These are phyloP conservation scores for Myotis yumanensis DNA, from an alignment of 2,113 vertebrate species.

Conservation along the genomic window DNA sequence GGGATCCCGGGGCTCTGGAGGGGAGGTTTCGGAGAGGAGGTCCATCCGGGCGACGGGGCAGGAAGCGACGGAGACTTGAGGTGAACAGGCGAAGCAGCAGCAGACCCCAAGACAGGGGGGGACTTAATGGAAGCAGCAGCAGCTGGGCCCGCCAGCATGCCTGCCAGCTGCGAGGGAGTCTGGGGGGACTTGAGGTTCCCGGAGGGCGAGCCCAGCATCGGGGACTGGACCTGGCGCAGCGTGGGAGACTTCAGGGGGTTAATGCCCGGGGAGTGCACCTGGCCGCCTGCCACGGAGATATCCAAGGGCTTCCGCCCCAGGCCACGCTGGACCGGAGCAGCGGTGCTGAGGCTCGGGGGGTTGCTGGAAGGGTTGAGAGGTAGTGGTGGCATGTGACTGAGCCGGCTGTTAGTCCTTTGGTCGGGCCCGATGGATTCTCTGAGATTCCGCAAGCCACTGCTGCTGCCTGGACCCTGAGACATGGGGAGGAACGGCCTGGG, in stretches of 20 bases:
- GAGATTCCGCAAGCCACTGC: conserved; percentile 90
- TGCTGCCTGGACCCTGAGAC: conserved; percentile 89
- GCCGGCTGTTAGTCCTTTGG: conserved; percentile 97
- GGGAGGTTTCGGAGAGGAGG: conserved; percentile 97
- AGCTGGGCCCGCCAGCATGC: conserved; percentile 94
- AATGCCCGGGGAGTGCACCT: conserved; percentile 96
- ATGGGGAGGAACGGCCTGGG: conserved; percentile 93
- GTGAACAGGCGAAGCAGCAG: conserved; percentile 98
- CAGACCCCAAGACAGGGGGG: conserved; percentile 97
- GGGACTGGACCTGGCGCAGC: conserved; percentile 97
- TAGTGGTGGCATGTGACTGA: conserved; percentile 96
- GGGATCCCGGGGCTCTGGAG: conserved; percentile 98
- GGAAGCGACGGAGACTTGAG: conserved; percentile 99
- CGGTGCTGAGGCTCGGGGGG: conserved; percentile 87
- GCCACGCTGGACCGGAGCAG: conserved; percentile 84
- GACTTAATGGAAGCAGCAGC: conserved; percentile 97
- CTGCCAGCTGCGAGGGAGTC: conserved; percentile 97
- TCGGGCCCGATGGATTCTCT: conserved; percentile 94
- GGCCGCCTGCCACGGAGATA: conserved; percentile 91
- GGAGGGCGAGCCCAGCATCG: conserved; percentile 98
- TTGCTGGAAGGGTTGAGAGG: conserved; percentile 89
- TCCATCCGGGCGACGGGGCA: conserved; percentile 97
- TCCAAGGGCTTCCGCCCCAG: conserved; percentile 95
- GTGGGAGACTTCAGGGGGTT: conserved; percentile 98
- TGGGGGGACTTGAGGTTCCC: conserved; percentile 99